Evolutionary conservation across 2,797 vertebrate species (phyloP).

Genomic region (Melanotaenia parkinsoni): DNA sequence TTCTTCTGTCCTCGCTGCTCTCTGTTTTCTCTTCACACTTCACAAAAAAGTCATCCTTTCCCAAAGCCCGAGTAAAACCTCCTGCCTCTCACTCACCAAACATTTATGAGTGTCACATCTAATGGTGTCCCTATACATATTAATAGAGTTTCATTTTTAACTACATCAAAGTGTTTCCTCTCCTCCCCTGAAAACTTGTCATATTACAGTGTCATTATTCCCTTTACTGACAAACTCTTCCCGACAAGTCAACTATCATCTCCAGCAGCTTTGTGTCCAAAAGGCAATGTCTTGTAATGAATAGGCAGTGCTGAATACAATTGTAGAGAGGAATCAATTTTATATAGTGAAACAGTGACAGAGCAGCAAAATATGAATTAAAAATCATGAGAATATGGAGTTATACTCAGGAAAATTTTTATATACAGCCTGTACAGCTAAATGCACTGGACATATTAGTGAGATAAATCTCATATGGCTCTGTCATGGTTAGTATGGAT

Average conservation of each 20-base stretch:
- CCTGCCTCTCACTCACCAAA: constrained; percentile 61
- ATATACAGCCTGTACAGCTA: constrained; percentile 34
- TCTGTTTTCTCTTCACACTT: constrained; percentile 40
- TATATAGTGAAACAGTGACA: constrained; percentile 59
- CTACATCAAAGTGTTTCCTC: constrained; percentile 75
- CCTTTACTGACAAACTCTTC: constrained; percentile 66
- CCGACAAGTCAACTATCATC: constrained; percentile 70
- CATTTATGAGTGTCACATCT: constrained; percentile 70
- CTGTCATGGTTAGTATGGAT: constrained; percentile 55
- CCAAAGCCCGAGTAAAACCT: constrained; percentile 39
- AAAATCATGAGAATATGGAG: constrained; percentile 38
- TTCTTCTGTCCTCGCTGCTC: constrained; percentile 28
- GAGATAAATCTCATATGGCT: constrained; percentile 66
- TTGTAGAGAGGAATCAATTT: constrained; percentile 62
- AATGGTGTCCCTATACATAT: constrained; percentile 75
- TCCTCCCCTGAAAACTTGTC: constrained; percentile 69
- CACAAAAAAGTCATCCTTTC: constrained; percentile 41
- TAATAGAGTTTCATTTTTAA: constrained; percentile 75
- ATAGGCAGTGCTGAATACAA: constrained; percentile 63
- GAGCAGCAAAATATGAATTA: constrained; percentile 47
- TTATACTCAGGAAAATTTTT: constrained; percentile 33
- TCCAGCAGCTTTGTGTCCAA: constrained; percentile 67
- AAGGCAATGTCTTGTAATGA: constrained; percentile 64
- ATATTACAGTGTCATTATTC: constrained; percentile 75
- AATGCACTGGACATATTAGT: constrained; percentile 66